phyloP scores from a whole-genome alignment of 2,113 vertebrate genomes.

The Apodemus sylvaticus region DNA sequence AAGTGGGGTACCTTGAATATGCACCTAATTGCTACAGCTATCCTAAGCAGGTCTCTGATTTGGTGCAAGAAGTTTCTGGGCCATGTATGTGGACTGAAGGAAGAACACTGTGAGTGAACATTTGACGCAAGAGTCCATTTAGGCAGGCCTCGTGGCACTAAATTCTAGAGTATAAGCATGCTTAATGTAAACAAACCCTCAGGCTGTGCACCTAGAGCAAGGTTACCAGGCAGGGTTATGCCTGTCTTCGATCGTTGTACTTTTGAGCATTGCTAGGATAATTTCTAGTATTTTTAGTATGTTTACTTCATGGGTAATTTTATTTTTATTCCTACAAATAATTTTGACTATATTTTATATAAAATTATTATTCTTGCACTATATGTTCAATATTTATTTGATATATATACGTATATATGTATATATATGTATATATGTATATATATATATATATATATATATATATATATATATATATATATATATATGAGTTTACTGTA shows the following conservation, averaged over 20 bases:
- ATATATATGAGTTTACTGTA: too few relatives aligned
- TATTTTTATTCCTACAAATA: not conserved
- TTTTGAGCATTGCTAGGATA: not conserved
- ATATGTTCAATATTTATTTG: too few relatives aligned
- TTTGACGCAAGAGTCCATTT: not conserved
- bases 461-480: too few relatives aligned
- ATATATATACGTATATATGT: too few relatives aligned
- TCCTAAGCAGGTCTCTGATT: not conserved
- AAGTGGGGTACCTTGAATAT: not conserved
- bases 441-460: too few relatives aligned
- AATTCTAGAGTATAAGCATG: not conserved
- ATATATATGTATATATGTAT: too few relatives aligned
- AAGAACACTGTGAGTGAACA: not conserved
- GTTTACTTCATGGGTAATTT: not conserved
- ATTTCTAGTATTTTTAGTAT: not conserved
- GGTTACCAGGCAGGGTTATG: not conserved
- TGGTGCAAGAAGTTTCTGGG: not conserved
- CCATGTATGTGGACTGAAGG: not conserved
- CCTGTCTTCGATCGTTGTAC: not conserved
- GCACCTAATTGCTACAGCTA: rapidly evolving
- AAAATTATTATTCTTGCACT: not conserved
- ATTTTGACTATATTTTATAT: slow-evolving; percentile 11
- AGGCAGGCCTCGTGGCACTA: not conserved
- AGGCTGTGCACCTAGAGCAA: not conserved
- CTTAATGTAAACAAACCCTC: not conserved